Base-by-base conservation (phyloP, 1,140 invertebrate species). In the Orchestia grillus region DNA sequence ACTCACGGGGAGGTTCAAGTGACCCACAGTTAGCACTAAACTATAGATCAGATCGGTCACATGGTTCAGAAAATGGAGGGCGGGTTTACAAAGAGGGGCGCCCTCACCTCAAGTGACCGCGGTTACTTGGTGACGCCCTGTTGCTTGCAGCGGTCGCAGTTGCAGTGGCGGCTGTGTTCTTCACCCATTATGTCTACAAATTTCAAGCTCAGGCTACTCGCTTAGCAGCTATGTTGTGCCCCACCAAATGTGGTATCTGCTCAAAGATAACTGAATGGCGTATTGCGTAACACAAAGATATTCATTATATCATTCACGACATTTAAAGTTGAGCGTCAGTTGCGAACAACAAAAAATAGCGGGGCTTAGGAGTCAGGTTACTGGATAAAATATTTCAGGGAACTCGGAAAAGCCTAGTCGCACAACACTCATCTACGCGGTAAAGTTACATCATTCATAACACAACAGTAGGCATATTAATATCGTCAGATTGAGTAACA, bases 151-250 rank as follows among this genome's bases (percentile, higher is more conserved):
- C 92, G 92, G 92, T 94, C 92, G n/a, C 92, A 94, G 44, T 44
- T 94, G 92, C 92, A 94, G 43, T 45, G 92, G 40, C 92, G 92
- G 44, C 92, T 94, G 92, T 94, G 92, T 3, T 94, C 92, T 94
- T 94, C 92, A 94, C 92, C 92, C 92, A 94, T 94, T 23, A 1
- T 94, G 92, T 47, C 92, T 6, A 44, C 41, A 44, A 94, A 28
- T 11, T 90, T 36, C 8, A 41, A 15, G 41, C n/a, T 43, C 42
- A 41, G 28, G 88, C 41, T 42, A 1, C 41, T 90, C 87, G 42
- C 42, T 90, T 90, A 42, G 28, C 4, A 36, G 28, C 43, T 42
- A 42, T 3, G 62, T 23, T 77, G 62, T 36, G 1, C 36, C 62
- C 36, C 62, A 15, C 28, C 1, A 23, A 77, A 77, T 77, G 3